These are phyloP conservation scores for Siniperca chuatsi DNA, from an alignment of 2,113 vertebrate species.

Conservation along the genomic window DNA sequence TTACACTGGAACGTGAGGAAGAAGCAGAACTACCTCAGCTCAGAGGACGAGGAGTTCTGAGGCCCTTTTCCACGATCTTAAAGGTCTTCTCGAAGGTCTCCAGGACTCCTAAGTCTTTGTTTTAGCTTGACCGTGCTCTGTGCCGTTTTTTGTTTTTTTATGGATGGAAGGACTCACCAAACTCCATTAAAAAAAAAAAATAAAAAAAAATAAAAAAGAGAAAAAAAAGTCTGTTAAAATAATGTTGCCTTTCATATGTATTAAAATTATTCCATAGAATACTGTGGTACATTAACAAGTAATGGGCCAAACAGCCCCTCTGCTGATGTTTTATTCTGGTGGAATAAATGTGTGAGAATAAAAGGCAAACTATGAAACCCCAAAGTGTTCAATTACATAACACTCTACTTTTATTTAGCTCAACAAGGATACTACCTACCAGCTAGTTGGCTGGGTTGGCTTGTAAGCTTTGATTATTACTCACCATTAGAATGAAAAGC, in stretches of 20 bases:
- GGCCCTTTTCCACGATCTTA: background rate
- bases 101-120: background rate
- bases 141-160: conserved; percentile 11
- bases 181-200: conserved; percentile 24
- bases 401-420: background rate
- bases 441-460: background rate
- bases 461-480: background rate
- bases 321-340: background rate
- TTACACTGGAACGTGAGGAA: conserved; percentile 90
- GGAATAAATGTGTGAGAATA: background rate
- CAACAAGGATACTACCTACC: too few relatives aligned
- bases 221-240: background rate
- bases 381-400: background rate
- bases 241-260: background rate
- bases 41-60: conserved; percentile 83
- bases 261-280: background rate
- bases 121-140: conserved; percentile 4
- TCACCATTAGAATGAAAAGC: background rate
- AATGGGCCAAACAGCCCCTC: background rate
- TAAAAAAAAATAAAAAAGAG: background rate
- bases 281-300: background rate
- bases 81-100: background rate
- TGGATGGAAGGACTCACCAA: background rate
- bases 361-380: background rate
- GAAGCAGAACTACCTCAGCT: conserved; percentile 85